phyloP scores from a whole-genome alignment of 1,140 invertebrate genomes.

The Parasteatoda tepidariorum region DNA sequence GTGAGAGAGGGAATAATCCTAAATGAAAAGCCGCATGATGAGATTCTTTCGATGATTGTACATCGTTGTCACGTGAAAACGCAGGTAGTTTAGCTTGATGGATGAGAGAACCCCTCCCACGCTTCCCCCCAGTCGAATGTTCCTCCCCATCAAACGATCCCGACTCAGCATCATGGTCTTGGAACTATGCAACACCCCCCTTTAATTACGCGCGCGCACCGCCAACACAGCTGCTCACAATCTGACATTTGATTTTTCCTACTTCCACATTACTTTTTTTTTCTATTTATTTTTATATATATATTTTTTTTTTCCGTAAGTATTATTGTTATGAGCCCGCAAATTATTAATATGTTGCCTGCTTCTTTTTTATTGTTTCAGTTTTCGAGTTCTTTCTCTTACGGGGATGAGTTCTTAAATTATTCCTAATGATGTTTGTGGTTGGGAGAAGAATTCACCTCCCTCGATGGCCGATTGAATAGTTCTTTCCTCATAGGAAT shows the following conservation, averaged over 20 bases:
- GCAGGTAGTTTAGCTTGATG: constrained; percentile 38
- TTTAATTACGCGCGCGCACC: constrained; percentile 27
- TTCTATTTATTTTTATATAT: not conserved
- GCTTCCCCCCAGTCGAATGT: not conserved
- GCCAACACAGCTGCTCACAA: constrained; percentile 23
- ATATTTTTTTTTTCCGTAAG: constrained; percentile 2
- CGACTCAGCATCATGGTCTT: not conserved
- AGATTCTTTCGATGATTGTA: not conserved
- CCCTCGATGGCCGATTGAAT: too few relatives aligned
- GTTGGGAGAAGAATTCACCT: too few relatives aligned
- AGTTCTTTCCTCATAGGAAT: too few relatives aligned
- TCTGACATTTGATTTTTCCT: constrained; percentile 1
- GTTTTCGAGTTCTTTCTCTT: too few relatives aligned
- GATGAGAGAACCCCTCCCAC: constrained; percentile 19
- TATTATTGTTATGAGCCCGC: constrained; percentile 16
- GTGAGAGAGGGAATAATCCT: not conserved
- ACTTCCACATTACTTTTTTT: not conserved
- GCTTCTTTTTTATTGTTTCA: too few relatives aligned
- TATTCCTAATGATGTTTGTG: too few relatives aligned
- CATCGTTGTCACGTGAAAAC: constrained; percentile 11
- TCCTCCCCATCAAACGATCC: constrained; percentile 16
- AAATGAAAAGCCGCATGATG: constrained; percentile 30
- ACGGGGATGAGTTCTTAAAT: too few relatives aligned
- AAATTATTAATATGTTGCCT: constrained; percentile 39
- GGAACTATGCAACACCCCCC: not conserved